A percentile compares a stretch with the other conserved stretches of the same genome.
phyloP scores from a whole-genome alignment of 2,888 invertebrate species.

The Oegoconia quadripuncta region DNA sequence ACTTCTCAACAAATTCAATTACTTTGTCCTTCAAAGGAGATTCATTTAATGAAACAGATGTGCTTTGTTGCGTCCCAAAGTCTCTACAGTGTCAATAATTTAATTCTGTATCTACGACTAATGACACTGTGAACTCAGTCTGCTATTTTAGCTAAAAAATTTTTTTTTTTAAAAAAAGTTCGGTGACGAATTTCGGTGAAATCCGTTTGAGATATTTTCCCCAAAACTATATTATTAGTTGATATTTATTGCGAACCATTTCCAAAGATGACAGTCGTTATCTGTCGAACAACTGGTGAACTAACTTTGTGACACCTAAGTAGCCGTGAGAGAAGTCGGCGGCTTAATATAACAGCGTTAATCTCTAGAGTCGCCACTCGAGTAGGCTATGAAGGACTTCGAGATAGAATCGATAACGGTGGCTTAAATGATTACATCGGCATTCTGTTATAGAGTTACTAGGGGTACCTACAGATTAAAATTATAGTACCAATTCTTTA shows the following conservation, averaged over 20 bases:
- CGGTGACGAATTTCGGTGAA: too few relatives aligned
- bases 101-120: too few relatives aligned
- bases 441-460: too few relatives aligned
- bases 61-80: not conserved
- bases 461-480: too few relatives aligned
- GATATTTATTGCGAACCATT: not conserved
- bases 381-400: slow-evolving; percentile 19
- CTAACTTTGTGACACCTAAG: slow-evolving; percentile 44
- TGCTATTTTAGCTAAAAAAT: not conserved
- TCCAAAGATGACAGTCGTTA: slow-evolving; percentile 9
- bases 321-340: slow-evolving; percentile 50
- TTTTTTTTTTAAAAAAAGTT: too few relatives aligned
- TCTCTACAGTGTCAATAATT: not conserved
- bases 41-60: slow-evolving; percentile 7
- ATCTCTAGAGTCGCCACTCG: slow-evolving; percentile 53
- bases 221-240: not conserved
- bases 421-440: slow-evolving; percentile 35
- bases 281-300: slow-evolving; percentile 30
- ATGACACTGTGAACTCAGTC: not conserved
- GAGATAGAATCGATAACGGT: slow-evolving; percentile 54
- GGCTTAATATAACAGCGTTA: slow-evolving; percentile 57
- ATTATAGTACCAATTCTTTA: too few relatives aligned
- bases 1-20: slow-evolving; percentile 9
- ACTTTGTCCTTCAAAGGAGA: slow-evolving; percentile 4
- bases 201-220: not conserved